Base-by-base conservation (phyloP, 2,113 vertebrate genomes). In the Platichthys stellatus region DNA sequence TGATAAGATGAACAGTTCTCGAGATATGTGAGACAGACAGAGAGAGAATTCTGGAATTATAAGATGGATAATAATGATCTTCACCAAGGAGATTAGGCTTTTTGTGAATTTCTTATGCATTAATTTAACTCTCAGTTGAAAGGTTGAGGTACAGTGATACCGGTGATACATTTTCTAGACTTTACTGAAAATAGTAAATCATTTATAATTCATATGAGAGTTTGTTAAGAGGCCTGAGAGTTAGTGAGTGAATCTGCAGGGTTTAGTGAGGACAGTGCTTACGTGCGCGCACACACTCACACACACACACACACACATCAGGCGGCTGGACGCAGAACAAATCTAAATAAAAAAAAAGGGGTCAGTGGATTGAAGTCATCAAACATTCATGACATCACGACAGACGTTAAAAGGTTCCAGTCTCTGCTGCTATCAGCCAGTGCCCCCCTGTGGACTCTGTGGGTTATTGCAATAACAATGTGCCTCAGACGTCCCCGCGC, bases 331-430 rank as follows among this genome's bases (percentile, higher is more conserved):
- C 24, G 56, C 81, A 35, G 40, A 83, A 74, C 77, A 92, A 69
- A 78, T 89, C 84, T 88, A 88, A 81, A 83, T 88, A 69, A 87
- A 80, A 18, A 93, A 31, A 31, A 18, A 93, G 81, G 92, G 93
- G 91, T 93, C 91, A 93, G 78, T 86, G 84, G 84, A 88, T 83
- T 87, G 72, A 84, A 78, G 74, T 80, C 83, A 91, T 93, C 82
- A 93, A 93, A 93, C 82, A 91, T 92, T 91, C 26, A 90, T 93
- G 86, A 82, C 86, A 72, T 87, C 77, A 84, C 82, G 73, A 76
- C 72, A 53, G 47, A 84, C 72, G 70, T 74, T 26, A 56, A 53
- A 38, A 76, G 74, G 26, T 47, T 67, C 45, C 35, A 23, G 23
- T 66, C 31, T 72, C 53, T 61, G 73, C 47, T 65, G 64, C 65